Evolutionary conservation across 2,888 invertebrate genomes (phyloP).

Genomic region (Cheilosia soror): DNA sequence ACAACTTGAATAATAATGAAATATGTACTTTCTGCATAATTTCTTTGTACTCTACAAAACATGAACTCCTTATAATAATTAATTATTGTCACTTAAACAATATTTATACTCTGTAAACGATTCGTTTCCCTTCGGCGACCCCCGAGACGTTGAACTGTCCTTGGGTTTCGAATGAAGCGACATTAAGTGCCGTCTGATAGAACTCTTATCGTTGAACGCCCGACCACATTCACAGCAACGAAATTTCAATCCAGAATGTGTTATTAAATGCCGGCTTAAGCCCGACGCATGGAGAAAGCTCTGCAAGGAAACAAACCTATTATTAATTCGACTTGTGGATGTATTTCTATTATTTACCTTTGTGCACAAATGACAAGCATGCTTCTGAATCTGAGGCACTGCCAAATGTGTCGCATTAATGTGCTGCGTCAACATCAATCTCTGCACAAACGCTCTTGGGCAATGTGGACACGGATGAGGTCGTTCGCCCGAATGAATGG

Average conservation of each 20-base stretch:
- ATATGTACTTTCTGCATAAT: constrained; percentile 14
- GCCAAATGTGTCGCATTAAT: constrained; percentile 86
- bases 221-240: constrained; percentile 88
- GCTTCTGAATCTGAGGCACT: constrained; percentile 86
- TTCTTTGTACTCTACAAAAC: constrained; percentile 65
- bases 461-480: constrained; percentile 88
- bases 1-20: background rate
- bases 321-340: background rate
- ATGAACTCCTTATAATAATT: background rate
- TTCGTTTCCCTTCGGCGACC: background rate
- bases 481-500: constrained; percentile 86
- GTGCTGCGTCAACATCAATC: constrained; percentile 88
- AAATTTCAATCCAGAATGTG: constrained; percentile 87
- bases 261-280: constrained; percentile 87
- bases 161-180: constrained; percentile 78
- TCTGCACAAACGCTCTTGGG: constrained; percentile 89
- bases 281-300: constrained; percentile 86
- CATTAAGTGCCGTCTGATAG: constrained; percentile 87
- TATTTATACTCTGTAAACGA: constrained; percentile 8
- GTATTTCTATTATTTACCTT: constrained; percentile 83
- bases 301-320: constrained; percentile 43
- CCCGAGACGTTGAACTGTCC: background rate
- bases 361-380: constrained; percentile 88
- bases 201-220: constrained; percentile 89
- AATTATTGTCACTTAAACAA: constrained; percentile 6